phyloP scores from a whole-genome alignment of 2,113 vertebrate species.

The Dipodomys spectabilis region DNA sequence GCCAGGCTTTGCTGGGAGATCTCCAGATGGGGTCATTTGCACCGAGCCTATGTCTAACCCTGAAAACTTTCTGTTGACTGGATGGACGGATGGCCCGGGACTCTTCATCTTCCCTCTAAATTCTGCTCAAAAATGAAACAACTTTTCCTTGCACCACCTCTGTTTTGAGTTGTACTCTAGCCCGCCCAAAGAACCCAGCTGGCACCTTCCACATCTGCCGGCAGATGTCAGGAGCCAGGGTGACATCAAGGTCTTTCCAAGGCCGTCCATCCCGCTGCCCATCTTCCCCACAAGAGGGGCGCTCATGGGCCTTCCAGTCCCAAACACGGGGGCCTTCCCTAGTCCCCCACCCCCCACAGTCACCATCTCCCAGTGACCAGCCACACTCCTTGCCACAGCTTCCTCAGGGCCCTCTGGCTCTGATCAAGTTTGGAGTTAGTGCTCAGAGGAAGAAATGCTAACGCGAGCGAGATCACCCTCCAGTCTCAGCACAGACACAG shows the following conservation, averaged over 20 bases:
- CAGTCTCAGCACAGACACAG: rapidly evolving
- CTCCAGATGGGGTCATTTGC: not conserved
- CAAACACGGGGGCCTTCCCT: no score
- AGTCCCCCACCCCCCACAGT: no score
- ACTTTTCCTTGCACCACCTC: not conserved
- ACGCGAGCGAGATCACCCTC: no score
- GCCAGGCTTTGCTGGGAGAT: not conserved
- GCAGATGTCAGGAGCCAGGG: not conserved
- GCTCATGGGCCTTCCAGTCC: no score
- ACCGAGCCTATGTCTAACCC: not conserved
- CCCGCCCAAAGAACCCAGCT: not conserved
- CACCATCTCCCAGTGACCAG: not conserved
- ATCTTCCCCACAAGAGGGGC: no score
- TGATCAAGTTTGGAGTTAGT: not conserved
- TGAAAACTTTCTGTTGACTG: not conserved
- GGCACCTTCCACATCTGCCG: not conserved
- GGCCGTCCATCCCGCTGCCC: no score
- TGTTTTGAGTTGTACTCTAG: not conserved
- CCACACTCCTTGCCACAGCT: not conserved
- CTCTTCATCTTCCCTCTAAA: not conserved
- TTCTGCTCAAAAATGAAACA: not conserved
- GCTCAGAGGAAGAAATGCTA: not conserved
- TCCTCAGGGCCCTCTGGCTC: not conserved
- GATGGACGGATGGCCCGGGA: not conserved
- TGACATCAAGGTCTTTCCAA: no score